Base-by-base conservation (phyloP, 1,140 invertebrate species). In the Centruroides sculpturatus region DNA sequence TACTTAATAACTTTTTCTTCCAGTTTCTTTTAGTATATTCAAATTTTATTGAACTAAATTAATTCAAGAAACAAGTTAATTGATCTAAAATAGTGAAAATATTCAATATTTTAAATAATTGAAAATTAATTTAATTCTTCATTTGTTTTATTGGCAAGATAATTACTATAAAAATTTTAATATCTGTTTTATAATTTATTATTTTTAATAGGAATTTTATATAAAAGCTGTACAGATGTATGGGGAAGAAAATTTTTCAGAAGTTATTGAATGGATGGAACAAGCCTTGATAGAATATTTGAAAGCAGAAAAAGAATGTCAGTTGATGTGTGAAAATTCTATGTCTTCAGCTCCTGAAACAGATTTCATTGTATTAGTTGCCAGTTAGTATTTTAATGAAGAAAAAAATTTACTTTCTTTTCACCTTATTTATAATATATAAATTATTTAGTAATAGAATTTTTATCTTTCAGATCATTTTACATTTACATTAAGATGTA, bases 271-370 rank as follows among this genome's bases (percentile, higher is more conserved):
- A 41, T 73, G 79, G 57, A 82, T 89, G 74, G 86, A 89, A 73
- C 73, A 79, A 67, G 82, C 83, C 10, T 66, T 89, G 53, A 69
- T 69, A 36, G 73, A 78, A 55, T 89, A 83, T 69, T 76, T 85
- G 4, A 68, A 78, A 11, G 78, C 78, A 47, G 81, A 86, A 66
- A 80, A 86, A 52, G 76, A 80, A 35, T 91, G 87, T 67, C 75
- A 84, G 57, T 75, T 78, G 6, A 78, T 82, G 61, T 90, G 87
- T 76, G 86, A 89, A 72, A 80, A 79, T 12, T 78, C 81, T 35
- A 81, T 86, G 64, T 80, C 85, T 68, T 80, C 83, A 69, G 81
- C 82, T 65, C 82, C 80, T 78, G 77, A 78, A 64, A 78, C 81
- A 35, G 85, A 87, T 70, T 83, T 86, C 66, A 77, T 81, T 35